Conservation (phyloP, 1,140 invertebrate genomes). For the Nylanderia fulva region DNA sequence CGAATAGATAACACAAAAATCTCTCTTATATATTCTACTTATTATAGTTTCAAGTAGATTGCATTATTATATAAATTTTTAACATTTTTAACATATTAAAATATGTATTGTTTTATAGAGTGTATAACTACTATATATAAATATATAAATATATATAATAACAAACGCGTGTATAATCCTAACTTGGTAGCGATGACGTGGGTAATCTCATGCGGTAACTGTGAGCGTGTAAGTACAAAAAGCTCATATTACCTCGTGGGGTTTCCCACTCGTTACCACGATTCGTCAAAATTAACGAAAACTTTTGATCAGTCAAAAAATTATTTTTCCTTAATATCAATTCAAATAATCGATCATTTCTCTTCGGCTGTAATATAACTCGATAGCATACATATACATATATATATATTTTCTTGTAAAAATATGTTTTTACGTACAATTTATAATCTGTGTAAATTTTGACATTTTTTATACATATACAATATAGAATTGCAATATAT, state of each 20-base stretch:
- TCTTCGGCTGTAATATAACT: neutral
- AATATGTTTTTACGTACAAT: neutral
- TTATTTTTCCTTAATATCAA: neutral
- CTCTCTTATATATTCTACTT: neutral
- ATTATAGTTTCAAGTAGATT: neutral
- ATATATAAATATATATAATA: neutral
- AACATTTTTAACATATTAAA: no score
- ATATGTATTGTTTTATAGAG: no score
- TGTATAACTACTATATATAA: neutral
- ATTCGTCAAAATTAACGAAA: slow-evolving; percentile 78
- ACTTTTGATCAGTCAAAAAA: slow-evolving; percentile 7
- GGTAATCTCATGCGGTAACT: slow-evolving; percentile 97
- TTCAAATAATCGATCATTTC: neutral
- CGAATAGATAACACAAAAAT: neutral
- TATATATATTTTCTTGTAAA: neutral
- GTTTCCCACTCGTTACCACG: slow-evolving; percentile 87
- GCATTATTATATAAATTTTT: neutral
- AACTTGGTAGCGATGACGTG: slow-evolving; percentile 85
- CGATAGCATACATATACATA: neutral
- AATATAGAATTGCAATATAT: neutral
- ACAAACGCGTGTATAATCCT: slow-evolving; percentile 12
- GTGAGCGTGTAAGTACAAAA: slow-evolving; percentile 89
- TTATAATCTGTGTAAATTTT: neutral
- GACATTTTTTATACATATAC: neutral
- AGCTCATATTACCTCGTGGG: slow-evolving; percentile 92